Conservation (phyloP, 1,140 invertebrate species). For the Octopus sinensis region DNA sequence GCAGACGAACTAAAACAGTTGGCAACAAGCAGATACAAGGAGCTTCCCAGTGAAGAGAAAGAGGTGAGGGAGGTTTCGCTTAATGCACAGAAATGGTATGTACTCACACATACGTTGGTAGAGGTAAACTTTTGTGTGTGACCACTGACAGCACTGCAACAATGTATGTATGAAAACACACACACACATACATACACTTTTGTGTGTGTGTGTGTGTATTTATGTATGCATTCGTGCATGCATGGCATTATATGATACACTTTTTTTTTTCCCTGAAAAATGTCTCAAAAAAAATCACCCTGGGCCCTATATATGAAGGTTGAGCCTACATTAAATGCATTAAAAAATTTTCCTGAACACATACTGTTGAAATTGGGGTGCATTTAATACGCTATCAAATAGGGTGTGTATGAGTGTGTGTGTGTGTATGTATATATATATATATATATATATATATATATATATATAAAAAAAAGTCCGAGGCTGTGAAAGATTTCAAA, state of each 20-base stretch:
- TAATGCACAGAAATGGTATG: neutral
- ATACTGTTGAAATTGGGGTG: too few relatives aligned
- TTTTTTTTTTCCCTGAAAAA: too few relatives aligned
- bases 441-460: too few relatives aligned
- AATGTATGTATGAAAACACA: neutral
- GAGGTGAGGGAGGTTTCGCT: slow-evolving; percentile 33
- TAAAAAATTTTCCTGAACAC: too few relatives aligned
- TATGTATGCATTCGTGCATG: neutral
- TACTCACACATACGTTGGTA: neutral
- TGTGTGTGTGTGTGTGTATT: neutral
- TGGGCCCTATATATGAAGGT: too few relatives aligned
- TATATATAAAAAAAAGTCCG: too few relatives aligned
- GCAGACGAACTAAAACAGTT: slow-evolving; percentile 39
- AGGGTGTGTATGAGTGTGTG: too few relatives aligned
- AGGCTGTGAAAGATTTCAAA: too few relatives aligned
- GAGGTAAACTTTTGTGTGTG: neutral
- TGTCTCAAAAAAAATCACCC: too few relatives aligned
- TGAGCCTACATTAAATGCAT: too few relatives aligned
- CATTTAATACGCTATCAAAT: too few relatives aligned
- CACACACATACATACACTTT: neutral
- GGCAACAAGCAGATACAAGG: slow-evolving; percentile 42
- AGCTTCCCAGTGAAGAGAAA: slow-evolving; percentile 47
- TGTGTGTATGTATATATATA: too few relatives aligned
- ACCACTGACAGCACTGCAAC: neutral
- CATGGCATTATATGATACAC: neutral